Base-by-base conservation (phyloP, 2,113 vertebrate species). In the Hydrochoerus hydrochaeris region DNA sequence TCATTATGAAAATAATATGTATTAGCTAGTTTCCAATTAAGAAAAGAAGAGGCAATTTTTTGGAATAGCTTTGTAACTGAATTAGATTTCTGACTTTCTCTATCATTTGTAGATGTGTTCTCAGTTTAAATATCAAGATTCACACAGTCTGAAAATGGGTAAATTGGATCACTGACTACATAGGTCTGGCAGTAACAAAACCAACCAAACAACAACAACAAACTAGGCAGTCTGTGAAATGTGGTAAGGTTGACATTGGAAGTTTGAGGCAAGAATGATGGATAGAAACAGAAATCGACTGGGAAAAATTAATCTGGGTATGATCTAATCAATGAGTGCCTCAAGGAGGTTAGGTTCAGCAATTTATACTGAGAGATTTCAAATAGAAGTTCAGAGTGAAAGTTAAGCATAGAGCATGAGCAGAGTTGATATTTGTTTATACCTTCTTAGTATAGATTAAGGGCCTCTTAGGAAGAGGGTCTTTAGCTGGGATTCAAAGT, bases 391-490 rank as follows among this genome's bases (percentile, higher is more conserved):
- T 82, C 9, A 22, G 0, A 86, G 49, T 65, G 46, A 94, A 95
- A 88, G 9, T 67, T 20, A 73, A 16, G 2, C 4, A 52, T 24
- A 5, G 7, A 14, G 14, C 62, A 90, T 71, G 22, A 35, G 12
- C n/a, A 86, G 7, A 95, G 24, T 85, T 82, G n/a, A 44, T 71
- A 91, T 69, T 65, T 96, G 92, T 22, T 16, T 88, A 67, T 30
- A n/a, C 9, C 54, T 8, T 22, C 8, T 77, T 80, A 3, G 60
- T 87, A 75, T 92, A 16, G 17, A 81, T 58, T 81, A 5, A 82
- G 20, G 54, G 0, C 67, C 10, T 93, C 30, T 12, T 1, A 35
- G 28, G 67, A 90, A 86, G 28, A 84, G 1, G 41, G 4, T 1
- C 41, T 52, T 26, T 89, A 62, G 32, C 44, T 71, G 32, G 11